Evolutionary conservation across 2,888 invertebrate species (phyloP).

Genomic region (Sminthurides aquaticus): DNA sequence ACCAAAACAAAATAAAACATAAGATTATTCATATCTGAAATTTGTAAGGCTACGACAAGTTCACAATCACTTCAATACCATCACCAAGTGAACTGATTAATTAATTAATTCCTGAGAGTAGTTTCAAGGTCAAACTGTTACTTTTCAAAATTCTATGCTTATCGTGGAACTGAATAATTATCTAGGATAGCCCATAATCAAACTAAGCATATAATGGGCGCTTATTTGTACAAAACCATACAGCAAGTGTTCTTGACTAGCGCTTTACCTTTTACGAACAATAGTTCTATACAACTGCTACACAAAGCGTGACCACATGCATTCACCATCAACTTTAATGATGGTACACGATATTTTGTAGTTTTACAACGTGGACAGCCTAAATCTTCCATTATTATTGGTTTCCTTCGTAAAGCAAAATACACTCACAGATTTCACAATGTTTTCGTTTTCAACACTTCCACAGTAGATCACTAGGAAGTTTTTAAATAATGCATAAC

Average conservation of each 20-base stretch:
- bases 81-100: not conserved
- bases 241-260: too few species aligned
- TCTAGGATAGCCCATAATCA: too few species aligned
- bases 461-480: not conserved
- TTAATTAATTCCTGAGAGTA: not conserved
- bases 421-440: not conserved
- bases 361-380: conserved; percentile 95
- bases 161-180: too few species aligned
- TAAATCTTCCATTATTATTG: conserved; percentile 65
- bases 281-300: conserved; percentile 91
- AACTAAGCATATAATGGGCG: too few species aligned
- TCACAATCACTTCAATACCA: not conserved
- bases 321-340: conserved; percentile 93
- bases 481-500: too few species aligned
- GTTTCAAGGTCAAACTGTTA: too few species aligned
- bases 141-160: too few species aligned
- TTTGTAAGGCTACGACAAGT: too few species aligned
- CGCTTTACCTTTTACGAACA: conserved; percentile 91
- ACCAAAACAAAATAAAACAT: too few species aligned
- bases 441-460: not conserved
- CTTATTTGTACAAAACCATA: too few species aligned
- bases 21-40: too few species aligned
- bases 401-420: not conserved
- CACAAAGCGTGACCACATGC: conserved; percentile 96
- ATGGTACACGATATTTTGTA: conserved; percentile 92